These are phyloP conservation scores for Fulmarus glacialis DNA, from an alignment of 2,113 vertebrate species.

Conservation along the genomic window DNA sequence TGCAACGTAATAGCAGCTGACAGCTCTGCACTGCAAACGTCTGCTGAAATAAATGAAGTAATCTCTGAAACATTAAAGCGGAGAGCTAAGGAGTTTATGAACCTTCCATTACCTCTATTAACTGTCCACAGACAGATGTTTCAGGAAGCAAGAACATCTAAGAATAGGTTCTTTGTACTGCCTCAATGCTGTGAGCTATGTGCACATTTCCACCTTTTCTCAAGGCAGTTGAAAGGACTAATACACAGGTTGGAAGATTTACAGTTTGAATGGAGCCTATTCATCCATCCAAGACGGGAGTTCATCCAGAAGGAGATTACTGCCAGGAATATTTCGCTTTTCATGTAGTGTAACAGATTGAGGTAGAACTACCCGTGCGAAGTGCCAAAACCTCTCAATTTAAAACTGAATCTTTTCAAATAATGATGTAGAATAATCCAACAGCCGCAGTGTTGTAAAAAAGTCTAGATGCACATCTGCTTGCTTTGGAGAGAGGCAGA, in stretches of 20 bases:
- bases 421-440: neutral
- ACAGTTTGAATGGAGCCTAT: neutral
- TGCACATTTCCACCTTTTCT: neutral
- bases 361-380: neutral
- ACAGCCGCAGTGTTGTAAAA: neutral
- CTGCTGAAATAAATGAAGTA: neutral
- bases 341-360: neutral
- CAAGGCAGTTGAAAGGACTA: neutral
- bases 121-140: slow-evolving; percentile 2
- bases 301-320: neutral
- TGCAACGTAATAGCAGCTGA: neutral
- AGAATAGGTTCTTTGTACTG: neutral
- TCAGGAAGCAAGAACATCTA: neutral
- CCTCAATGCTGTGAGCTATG: neutral
- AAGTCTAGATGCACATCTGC: fast-evolving
- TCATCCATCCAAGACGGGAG: neutral
- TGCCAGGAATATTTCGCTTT: slow-evolving; percentile 32
- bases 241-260: neutral
- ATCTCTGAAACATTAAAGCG: neutral
- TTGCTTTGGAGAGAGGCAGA: neutral
- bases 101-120: neutral
- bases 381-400: neutral
- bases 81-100: neutral
- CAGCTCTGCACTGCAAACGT: neutral
- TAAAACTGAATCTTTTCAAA: neutral